These are phyloP conservation scores for Lethrus apterus DNA, from an alignment of 1,140 invertebrate species.

Conservation along the genomic window DNA sequence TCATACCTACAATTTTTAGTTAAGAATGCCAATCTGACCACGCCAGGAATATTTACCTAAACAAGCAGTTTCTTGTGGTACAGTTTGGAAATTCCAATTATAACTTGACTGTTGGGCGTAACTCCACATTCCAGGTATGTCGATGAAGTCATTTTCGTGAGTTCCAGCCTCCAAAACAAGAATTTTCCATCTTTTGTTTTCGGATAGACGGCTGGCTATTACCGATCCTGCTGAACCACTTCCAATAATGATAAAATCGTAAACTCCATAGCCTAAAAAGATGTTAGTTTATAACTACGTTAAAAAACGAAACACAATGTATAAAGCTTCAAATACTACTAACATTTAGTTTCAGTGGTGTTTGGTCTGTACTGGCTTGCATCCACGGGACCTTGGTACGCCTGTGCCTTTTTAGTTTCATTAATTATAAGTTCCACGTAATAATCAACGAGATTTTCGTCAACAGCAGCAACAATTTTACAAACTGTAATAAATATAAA, in stretches of 20 bases:
- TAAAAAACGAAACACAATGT: too few species aligned
- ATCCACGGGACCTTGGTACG: too few species aligned
- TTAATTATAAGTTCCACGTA: too few species aligned
- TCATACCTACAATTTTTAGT: background rate
- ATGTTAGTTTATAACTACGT: too few species aligned
- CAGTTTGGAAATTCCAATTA: conserved; percentile 74
- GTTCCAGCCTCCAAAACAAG: conserved; percentile 62
- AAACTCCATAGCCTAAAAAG: too few species aligned
- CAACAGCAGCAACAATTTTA: too few species aligned
- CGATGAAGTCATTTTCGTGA: conserved; percentile 60
- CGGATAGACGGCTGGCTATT: conserved; percentile 59
- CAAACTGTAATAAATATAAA: too few species aligned
- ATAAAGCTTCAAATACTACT: too few species aligned
- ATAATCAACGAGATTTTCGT: too few species aligned
- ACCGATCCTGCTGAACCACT: conserved; percentile 46
- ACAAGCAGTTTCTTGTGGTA: conserved; percentile 59
- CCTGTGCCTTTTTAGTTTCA: too few species aligned
- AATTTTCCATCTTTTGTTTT: conserved; percentile 57
- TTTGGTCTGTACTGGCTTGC: too few species aligned
- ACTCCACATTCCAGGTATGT: conserved; percentile 61
- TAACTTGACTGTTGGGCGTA: conserved; percentile 60
- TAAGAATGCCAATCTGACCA: background rate
- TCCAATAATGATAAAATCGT: conserved; percentile 33
- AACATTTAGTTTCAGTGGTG: too few species aligned
- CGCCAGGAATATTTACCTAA: conserved; percentile 39